Conservation (phyloP, 2,888 invertebrate genomes). For the Sepiola atlantica region DNA sequence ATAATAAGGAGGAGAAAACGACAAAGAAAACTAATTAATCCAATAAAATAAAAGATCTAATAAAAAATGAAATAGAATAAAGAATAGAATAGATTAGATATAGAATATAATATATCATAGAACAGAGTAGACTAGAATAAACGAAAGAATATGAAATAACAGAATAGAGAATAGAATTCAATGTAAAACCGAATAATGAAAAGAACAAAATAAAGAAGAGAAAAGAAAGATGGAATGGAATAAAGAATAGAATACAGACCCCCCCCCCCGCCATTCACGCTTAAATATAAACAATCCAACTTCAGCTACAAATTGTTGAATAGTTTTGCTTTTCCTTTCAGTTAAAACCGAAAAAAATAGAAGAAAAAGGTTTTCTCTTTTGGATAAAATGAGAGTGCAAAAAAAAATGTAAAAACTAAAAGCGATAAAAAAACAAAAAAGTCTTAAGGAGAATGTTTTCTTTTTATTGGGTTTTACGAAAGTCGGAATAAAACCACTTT, state of each 20-base stretch:
- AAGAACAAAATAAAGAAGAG: background rate
- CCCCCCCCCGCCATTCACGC: too few species aligned
- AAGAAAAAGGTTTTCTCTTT: background rate
- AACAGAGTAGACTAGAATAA: background rate
- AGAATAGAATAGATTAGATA: background rate
- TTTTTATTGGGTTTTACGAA: background rate
- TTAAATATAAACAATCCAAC: background rate
- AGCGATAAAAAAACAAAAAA: background rate
- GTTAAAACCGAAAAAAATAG: too few species aligned
- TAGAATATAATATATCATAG: background rate
- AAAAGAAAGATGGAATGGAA: background rate
- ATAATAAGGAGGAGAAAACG: too few species aligned
- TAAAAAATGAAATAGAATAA: background rate
- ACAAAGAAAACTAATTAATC: too few species aligned
- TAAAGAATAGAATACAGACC: background rate
- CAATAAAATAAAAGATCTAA: too few species aligned
- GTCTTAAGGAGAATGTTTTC: background rate
- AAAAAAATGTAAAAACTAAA: background rate
- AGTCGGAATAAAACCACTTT: background rate
- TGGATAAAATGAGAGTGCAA: background rate
- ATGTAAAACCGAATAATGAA: background rate
- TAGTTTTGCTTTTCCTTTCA: background rate
- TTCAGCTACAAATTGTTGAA: conserved; percentile 3
- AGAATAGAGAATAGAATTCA: background rate
- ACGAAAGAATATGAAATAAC: background rate